Base-by-base conservation (phyloP, 1,140 invertebrate genomes). In the Rhopalosiphum padi region DNA sequence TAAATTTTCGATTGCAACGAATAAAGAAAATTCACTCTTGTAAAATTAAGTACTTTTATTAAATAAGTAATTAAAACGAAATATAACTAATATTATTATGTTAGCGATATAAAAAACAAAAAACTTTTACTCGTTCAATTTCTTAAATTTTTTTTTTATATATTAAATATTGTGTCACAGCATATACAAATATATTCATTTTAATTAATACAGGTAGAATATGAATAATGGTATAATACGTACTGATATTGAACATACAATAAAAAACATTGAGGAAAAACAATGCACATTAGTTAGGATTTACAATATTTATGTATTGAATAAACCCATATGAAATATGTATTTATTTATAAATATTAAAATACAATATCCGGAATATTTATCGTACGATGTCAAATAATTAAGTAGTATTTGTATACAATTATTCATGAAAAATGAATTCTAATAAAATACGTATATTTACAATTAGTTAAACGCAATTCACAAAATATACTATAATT, bases 331-430 rank as follows among this genome's bases (percentile, higher is more conserved):
- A n/a, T 68, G 60, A 68, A 68, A 68, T 68, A 68, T 68, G 60
- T n/a, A 68, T 68, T 68, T 30, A 68, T n/a, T 68, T 68, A 68
- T n/a, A n/a, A 68, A 68, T 68, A 68, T 68, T 68, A 68, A n/a
- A 68, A n/a, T 68, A 68, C 3, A 68, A 68, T 30, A 68, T 68
- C 11, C 30, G 30, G 9, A 68, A 68, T 68, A n/a, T 68, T 68
- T 68, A 68, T 68, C 11, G 30, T 30, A 30, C 60, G 30, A n/a
- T 15, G 30, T 68, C 60, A 68, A 68, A 68, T 68, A 68, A 15
- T 68, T 68, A n/a, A 30, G 25, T 30, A 68, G 60, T n/a, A 30
- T 68, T 68, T 30, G 60, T n/a, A 30, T 68, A 68, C 60, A 68
- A 68, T 68, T 68, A 68, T n/a, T n/a, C 60, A 9, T 1, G 22